A percentile compares a stretch with the other conserved stretches of the same genome.
phyloP scores from a whole-genome alignment of 1,140 invertebrate species.

The Leptopilina boulardi region DNA sequence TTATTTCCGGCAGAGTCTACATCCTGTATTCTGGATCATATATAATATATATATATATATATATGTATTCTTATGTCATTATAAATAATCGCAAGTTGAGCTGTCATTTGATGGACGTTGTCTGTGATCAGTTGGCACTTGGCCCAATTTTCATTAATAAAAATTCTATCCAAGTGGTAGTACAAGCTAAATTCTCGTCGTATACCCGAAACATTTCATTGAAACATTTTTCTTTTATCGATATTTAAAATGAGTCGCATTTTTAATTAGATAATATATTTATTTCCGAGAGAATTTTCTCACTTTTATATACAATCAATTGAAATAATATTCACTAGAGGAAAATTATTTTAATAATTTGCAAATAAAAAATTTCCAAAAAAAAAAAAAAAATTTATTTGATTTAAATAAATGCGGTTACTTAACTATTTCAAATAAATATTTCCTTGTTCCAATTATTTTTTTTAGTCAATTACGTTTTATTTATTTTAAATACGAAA shows the following conservation, averaged over 20 bases:
- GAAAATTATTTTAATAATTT: too few relatives aligned
- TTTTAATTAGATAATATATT: neutral
- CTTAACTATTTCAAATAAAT: too few relatives aligned
- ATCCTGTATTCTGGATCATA: neutral
- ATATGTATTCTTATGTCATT: conserved; percentile 8
- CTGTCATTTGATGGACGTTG: conserved; percentile 5
- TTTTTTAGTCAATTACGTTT: too few relatives aligned
- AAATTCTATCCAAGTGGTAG: neutral
- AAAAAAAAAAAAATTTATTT: too few relatives aligned
- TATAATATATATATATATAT: too few relatives aligned
- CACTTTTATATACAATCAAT: too few relatives aligned
- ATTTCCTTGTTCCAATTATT: too few relatives aligned
- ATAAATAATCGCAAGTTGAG: conserved; percentile 1
- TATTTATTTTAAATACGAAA: too few relatives aligned
- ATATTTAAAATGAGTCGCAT: neutral
- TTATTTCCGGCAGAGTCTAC: neutral
- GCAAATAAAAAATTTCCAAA: too few relatives aligned
- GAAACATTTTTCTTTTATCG: neutral
- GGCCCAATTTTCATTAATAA: conserved; percentile 31
- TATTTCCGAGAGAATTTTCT: too few relatives aligned
- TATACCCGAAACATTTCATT: conserved; percentile 18
- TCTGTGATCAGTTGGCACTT: conserved; percentile 17
- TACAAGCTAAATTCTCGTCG: neutral
- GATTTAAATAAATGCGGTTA: too few relatives aligned
- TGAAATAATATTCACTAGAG: too few relatives aligned